phyloP scores from a whole-genome alignment of 2,797 vertebrate genomes.

The Phoebastria nigripes region DNA sequence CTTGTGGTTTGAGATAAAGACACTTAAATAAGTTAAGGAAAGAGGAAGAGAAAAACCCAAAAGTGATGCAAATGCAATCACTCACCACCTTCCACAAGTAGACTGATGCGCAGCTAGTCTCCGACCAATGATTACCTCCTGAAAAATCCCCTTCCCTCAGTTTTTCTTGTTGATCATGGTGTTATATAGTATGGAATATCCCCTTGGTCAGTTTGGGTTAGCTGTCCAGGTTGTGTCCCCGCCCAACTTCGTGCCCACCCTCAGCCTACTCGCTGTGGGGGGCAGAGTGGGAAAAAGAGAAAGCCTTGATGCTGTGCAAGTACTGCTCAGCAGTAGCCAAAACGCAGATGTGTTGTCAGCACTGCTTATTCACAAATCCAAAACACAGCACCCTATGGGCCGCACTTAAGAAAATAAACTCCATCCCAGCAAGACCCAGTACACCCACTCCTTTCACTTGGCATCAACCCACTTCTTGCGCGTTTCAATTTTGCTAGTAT shows the following conservation, averaged over 20 bases:
- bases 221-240: not conserved
- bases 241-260: not conserved
- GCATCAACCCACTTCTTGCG: not conserved
- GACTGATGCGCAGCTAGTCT: not conserved
- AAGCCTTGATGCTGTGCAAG: not conserved
- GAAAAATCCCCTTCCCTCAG: not conserved
- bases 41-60: not conserved
- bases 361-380: not conserved
- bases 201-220: not conserved
- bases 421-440: not conserved
- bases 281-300: not conserved
- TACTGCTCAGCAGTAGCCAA: not conserved
- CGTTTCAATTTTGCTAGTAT: fast-evolving
- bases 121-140: not conserved
- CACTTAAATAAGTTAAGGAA: not conserved
- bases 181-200: not conserved
- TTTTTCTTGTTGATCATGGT: not conserved
- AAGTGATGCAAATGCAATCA: not conserved
- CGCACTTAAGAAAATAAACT: not conserved
- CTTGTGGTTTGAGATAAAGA: not conserved
- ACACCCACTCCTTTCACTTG: not conserved
- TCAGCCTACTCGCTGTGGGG: fast-evolving
- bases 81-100: not conserved
- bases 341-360: not conserved
- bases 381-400: not conserved